phyloP scores from a whole-genome alignment of 2,797 vertebrate genomes.

The Leucoraja ocellata region DNA sequence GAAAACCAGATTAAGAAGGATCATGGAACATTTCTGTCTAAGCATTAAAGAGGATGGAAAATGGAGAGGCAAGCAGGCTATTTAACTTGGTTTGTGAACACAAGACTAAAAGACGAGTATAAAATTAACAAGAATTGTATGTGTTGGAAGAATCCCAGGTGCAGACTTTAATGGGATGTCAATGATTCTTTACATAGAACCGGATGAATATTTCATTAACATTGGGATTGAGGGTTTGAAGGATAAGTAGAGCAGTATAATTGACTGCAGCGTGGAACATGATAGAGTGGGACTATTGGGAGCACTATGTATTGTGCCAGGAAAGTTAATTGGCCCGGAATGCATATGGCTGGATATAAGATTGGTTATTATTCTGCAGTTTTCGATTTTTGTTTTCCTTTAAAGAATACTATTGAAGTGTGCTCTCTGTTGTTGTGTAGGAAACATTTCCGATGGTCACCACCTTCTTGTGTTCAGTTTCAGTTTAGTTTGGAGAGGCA shows the following conservation, averaged over 20 bases:
- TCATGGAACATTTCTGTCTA: not conserved
- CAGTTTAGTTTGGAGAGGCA: too few species aligned
- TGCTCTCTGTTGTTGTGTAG: not conserved
- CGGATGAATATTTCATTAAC: conserved; percentile 33
- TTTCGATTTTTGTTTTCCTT: not conserved
- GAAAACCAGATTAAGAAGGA: not conserved
- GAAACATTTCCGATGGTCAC: too few species aligned
- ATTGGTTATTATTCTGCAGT: not conserved
- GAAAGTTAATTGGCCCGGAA: not conserved
- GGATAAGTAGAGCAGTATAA: not conserved
- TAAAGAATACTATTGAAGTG: not conserved
- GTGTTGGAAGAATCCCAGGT: not conserved
- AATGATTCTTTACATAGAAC: not conserved
- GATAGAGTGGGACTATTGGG: not conserved
- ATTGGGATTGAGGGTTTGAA: conserved; percentile 24
- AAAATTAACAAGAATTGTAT: not conserved
- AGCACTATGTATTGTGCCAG: not conserved
- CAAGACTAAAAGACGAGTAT: conserved; percentile 4
- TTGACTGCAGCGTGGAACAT: conserved; percentile 1
- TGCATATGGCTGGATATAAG: not conserved
- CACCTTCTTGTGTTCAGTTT: too few species aligned
- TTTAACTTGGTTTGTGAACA: not conserved
- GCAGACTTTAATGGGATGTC: not conserved
- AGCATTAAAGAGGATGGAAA: not conserved
- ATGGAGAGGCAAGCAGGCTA: not conserved